phyloP scores from a whole-genome alignment of 1,140 invertebrate species.

The Nephotettix cincticeps region DNA sequence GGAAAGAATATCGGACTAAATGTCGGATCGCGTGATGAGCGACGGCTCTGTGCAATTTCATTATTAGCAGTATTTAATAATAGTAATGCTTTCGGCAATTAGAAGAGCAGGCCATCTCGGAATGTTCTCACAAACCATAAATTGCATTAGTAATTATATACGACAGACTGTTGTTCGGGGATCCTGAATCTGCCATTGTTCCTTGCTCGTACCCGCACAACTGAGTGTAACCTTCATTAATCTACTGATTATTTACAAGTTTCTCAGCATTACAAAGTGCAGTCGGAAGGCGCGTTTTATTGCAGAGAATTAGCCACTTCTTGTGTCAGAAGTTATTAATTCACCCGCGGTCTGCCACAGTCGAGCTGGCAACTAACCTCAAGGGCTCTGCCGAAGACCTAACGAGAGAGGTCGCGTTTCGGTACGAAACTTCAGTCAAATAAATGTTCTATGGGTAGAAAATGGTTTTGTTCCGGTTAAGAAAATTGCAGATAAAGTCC shows the following conservation, averaged over 20 bases:
- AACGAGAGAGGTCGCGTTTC: too few relatives aligned
- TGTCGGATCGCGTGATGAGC: constrained; percentile 3
- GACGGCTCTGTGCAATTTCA: constrained; percentile 13
- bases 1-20: constrained; percentile 17
- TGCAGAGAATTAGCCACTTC: neutral
- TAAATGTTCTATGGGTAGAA: too few relatives aligned
- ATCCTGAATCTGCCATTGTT: constrained; percentile 12
- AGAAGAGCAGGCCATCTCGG: constrained; percentile 12
- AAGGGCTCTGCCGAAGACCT: too few relatives aligned
- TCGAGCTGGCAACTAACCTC: too few relatives aligned
- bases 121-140: constrained; percentile 16
- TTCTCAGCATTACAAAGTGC: neutral
- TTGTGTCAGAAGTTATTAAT: too few relatives aligned
- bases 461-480: too few relatives aligned
- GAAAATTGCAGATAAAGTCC: too few relatives aligned
- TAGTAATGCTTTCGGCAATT: constrained; percentile 22
- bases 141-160: constrained; percentile 20
- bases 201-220: neutral
- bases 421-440: too few relatives aligned
- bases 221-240: constrained; percentile 9
- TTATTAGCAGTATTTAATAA: constrained; percentile 24
- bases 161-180: constrained; percentile 14
- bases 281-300: neutral
- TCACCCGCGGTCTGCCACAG: too few relatives aligned
- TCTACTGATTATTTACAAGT: constrained; percentile 17